Evolutionary conservation across 2,797 vertebrate genomes (phyloP).

Genomic region (Sebastes iracundus): DNA sequence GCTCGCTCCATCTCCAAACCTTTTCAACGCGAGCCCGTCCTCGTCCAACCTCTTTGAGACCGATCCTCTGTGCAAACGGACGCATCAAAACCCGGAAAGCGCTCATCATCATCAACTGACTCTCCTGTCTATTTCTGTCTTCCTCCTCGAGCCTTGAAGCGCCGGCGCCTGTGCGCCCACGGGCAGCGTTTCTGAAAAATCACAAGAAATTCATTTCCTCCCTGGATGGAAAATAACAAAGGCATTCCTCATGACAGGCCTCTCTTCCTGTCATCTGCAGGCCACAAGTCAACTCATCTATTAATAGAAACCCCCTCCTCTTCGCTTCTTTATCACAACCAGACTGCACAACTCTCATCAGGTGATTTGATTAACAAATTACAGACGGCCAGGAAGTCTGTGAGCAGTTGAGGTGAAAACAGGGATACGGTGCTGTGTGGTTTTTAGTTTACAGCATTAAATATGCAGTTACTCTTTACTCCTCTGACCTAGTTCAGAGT

Average conservation of each 20-base stretch:
- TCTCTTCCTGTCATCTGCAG: conserved; percentile 93
- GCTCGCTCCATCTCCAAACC: conserved; percentile 75
- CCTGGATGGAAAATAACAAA: conserved; percentile 82
- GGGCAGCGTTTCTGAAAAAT: conserved; percentile 79
- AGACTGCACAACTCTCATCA: conserved; percentile 88
- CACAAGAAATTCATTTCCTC: conserved; percentile 92
- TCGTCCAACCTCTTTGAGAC: conserved; percentile 85
- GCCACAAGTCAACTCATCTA: conserved; percentile 89
- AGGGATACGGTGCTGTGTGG: not conserved
- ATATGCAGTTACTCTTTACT: conserved; percentile 75
- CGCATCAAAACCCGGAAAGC: conserved; percentile 67
- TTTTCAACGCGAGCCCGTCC: conserved; percentile 84
- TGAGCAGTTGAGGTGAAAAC: conserved; percentile 39
- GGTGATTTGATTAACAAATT: conserved; percentile 87
- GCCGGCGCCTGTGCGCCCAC: conserved; percentile 72
- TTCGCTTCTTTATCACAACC: conserved; percentile 78
- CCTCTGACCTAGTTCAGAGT: conserved; percentile 81
- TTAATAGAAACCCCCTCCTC: conserved; percentile 85
- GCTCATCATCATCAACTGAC: conserved; percentile 85
- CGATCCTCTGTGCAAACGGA: conserved; percentile 72
- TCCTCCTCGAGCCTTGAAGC: conserved; percentile 79
- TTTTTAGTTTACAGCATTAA: conserved; percentile 35
- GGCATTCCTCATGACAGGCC: conserved; percentile 88
- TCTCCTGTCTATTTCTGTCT: conserved; percentile 28
- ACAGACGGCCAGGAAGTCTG: conserved; percentile 62